Evolutionary conservation across 1,140 invertebrate species (phyloP), one percentile per base, ranked within the genome.

Genomic region (Cardiocondyla obscurior): DNA sequence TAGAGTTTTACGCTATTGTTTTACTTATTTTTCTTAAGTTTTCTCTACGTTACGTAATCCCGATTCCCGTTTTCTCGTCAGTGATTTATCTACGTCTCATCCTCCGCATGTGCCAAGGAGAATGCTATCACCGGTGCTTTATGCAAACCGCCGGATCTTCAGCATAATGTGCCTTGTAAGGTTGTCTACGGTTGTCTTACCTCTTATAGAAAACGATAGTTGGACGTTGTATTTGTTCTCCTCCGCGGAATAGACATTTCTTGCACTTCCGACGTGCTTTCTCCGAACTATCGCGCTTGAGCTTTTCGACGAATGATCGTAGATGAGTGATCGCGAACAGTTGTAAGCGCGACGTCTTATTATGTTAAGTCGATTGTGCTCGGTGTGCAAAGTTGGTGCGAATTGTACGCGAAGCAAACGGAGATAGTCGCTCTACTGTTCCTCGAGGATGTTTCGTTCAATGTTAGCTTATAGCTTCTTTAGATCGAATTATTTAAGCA

Each of bases 91-190:
- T 36, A 10, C 55, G 30, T 58, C 55, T 30, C 57, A 39, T 60
- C 25, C 44, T 10, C 10, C 16, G 69, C 82, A 46, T 65, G 70
- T 72, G 57, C 58, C 82, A 76, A 67, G 85, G 49, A 83, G 64
- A 88, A 85, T 81, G 12, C 46, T 69, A 67, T 69, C 46, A 65
- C 51, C 76, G 83, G 65, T 69, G 81, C 85, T 86, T 88, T 85
- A 88, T 89, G 89, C 79, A 89, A 88, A 89, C 85, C 74, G 55
- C 83, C 73, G 55, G 81, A 88, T 89, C 72, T 16, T 74, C 60
- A 51, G 81, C 83, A 88, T 90, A 89, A 90, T 88, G 67, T 77
- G 74, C 67, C 69, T 83, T 79, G 82, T 87, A 90, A 89, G 86
- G 76, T 83, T 85, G 83, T 85, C 87, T 84, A 86, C 84, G 84